A percentile compares a stretch with the other conserved stretches of the same genome.
Conservation (phyloP, 1,140 invertebrate species). For the Danaus plexippus region DNA sequence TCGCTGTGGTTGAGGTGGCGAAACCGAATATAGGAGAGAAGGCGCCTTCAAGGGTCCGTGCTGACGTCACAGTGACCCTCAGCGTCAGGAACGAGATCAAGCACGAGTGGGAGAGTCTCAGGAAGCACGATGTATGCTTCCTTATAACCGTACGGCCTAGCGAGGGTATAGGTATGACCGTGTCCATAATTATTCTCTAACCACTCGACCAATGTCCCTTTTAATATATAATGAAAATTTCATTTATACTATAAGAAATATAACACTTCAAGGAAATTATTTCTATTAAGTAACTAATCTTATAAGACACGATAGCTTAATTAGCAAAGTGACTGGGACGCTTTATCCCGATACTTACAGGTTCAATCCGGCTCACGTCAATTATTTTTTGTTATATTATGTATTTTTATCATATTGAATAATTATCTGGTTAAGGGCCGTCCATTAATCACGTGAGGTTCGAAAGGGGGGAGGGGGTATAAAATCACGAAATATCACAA, state of each 20-base stretch:
- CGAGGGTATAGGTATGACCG: constrained; percentile 79
- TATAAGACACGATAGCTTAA: background rate
- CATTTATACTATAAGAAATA: too few species aligned
- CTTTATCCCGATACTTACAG: too few species aligned
- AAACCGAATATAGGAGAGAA: constrained; percentile 94
- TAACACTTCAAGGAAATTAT: background rate
- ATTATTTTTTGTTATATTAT: too few species aligned
- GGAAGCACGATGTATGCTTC: constrained; percentile 99
- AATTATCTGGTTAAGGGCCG: too few species aligned
- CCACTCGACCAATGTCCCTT: too few species aligned
- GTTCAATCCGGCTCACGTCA: too few species aligned
- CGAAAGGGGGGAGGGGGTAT: too few species aligned
- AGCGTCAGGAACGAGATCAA: constrained; percentile 93
- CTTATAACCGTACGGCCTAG: constrained; percentile 91
- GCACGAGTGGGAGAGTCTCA: constrained; percentile 95
- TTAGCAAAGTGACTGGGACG: background rate
- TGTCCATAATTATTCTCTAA: too few species aligned
- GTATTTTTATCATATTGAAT: too few species aligned
- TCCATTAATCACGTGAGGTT: too few species aligned
- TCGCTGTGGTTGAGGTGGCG: constrained; percentile 95
- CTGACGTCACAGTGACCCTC: constrained; percentile 94
- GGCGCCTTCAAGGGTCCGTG: constrained; percentile 93
- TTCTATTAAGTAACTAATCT: background rate
- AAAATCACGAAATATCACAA: too few species aligned
- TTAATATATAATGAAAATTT: too few species aligned